Conservation (phyloP, 2,113 vertebrate genomes). For the Pimephales promelas region DNA sequence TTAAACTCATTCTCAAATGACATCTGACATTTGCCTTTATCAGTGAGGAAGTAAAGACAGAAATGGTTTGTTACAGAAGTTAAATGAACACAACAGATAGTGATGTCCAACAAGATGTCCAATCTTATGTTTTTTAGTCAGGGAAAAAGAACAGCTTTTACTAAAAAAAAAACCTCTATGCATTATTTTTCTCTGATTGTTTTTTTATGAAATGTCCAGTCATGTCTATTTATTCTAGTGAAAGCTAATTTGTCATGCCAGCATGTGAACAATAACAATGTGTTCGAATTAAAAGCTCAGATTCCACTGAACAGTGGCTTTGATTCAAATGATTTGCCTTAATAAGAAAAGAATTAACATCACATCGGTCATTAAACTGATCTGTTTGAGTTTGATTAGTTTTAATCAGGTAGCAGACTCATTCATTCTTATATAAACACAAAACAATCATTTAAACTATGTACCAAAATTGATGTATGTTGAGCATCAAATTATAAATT, state of each 20-base stretch:
- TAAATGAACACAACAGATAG: slow-evolving; percentile 4
- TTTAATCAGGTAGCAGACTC: not conserved
- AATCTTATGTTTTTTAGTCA: slow-evolving; percentile 34
- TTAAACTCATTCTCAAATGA: not conserved
- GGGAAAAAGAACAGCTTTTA: too few species aligned
- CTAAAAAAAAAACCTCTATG: too few species aligned
- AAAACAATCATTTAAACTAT: not conserved
- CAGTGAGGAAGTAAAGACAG: not conserved
- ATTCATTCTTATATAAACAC: not conserved
- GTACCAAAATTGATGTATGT: not conserved
- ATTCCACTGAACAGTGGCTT: not conserved
- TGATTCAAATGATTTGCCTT: not conserved
- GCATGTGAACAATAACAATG: slow-evolving; percentile 5
- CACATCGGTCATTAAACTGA: not conserved
- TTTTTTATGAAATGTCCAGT: not conserved
- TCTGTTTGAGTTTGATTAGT: too few species aligned
- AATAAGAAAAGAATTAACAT: not conserved
- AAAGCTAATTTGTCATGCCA: not conserved
- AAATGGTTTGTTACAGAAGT: not conserved
- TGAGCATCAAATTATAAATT: not conserved
- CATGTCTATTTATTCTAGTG: not conserved
- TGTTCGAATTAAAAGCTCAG: not conserved
- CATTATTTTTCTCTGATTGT: slow-evolving; percentile 47
- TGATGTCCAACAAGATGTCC: slow-evolving; percentile 40
- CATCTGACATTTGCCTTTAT: not conserved